Evolutionary conservation across 30 jellyfish, hydroid and myxozoan genomes (phyloP), one percentile per base, ranked within the genome.

Genomic region (Aurelia aurita complex sp. Pacific): DNA sequence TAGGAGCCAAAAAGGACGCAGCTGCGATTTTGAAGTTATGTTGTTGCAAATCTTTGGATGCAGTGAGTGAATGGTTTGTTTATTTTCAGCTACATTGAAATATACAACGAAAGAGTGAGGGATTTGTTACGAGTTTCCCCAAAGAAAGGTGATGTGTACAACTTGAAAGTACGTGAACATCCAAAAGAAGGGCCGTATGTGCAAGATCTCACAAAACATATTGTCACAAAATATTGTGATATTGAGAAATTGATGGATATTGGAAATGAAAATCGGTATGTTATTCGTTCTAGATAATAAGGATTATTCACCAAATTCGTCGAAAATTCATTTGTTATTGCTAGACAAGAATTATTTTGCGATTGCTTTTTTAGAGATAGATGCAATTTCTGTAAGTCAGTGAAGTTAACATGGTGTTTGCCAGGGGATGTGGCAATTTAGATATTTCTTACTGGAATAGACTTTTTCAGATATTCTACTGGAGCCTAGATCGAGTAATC

Each of bases 101-200:
- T 89, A 5, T 89, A 89, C 90, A 89, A 89, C 43, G 97, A 89
- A 67, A 73, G 93, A 89, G 97, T 89, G 14, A 36, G 97, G 61
- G 97, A 89, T 82, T 53, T 89, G 35, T 79, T 89, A 66, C 87
- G 97, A 18, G 77, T 92, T 18, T 29, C 97, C 9, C 97, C 97
- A 59, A 89, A 89, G 97, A 89, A 89, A 67, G 97, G 97, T 34
- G 97, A 89, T 76, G 89, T 81, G 14, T 89, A 68, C 88, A 89
- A 89, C 55, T 57, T 89, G 83, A 89, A 89, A 67, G 97, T 89
- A 18, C 79, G 97, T 5, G 97, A 89, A 68, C 97, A 89, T 54
- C 97, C 97, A 7, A 89, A 89, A 69, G 97, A 88, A 35, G 97
- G 97, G 2, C 92, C 93, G 9, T 89, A 89, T 52, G 97, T 89